Evolutionary conservation across 2,888 invertebrate species (phyloP).

Genomic region (Prostheceraeus crozeri): DNA sequence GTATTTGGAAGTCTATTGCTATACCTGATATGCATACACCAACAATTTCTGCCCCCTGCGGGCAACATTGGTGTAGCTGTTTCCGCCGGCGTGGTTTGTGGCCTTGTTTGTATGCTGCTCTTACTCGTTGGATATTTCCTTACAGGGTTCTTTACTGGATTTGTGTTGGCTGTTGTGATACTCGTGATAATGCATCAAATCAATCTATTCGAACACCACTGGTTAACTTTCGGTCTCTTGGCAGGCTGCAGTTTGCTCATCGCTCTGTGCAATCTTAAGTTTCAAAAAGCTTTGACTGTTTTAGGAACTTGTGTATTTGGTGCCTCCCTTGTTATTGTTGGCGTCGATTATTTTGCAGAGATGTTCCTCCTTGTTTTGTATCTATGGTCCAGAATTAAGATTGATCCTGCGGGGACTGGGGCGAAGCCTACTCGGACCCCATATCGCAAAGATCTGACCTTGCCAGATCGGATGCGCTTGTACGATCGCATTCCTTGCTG

Average conservation of each 20-base stretch:
- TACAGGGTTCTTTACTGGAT: slow-evolving; percentile 23
- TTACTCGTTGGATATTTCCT: slow-evolving; percentile 13
- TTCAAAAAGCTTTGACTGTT: neutral
- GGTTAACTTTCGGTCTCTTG: slow-evolving; percentile 10
- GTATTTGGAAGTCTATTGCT: slow-evolving; percentile 16
- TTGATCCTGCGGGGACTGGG: neutral
- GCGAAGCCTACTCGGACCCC: too few relatives aligned
- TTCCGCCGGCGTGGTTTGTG: neutral
- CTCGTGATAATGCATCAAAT: slow-evolving; percentile 10
- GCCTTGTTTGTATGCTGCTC: neutral
- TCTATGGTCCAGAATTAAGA: neutral
- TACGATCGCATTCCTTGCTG: slow-evolving; percentile 6
- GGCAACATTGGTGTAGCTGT: neutral
- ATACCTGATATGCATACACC: slow-evolving; percentile 12
- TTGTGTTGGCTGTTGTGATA: neutral
- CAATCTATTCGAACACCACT: neutral
- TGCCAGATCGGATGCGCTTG: too few relatives aligned
- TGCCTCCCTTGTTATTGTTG: neutral
- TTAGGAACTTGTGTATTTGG: neutral
- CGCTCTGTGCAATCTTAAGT: neutral
- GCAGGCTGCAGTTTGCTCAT: too few relatives aligned
- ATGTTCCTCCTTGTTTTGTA: slow-evolving; percentile 1
- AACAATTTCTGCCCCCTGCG: neutral
- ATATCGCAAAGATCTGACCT: too few relatives aligned
- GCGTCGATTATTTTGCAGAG: slow-evolving; percentile 11